phyloP scores from a whole-genome alignment of 2,113 vertebrate species.

The Apodemus speciosus region DNA sequence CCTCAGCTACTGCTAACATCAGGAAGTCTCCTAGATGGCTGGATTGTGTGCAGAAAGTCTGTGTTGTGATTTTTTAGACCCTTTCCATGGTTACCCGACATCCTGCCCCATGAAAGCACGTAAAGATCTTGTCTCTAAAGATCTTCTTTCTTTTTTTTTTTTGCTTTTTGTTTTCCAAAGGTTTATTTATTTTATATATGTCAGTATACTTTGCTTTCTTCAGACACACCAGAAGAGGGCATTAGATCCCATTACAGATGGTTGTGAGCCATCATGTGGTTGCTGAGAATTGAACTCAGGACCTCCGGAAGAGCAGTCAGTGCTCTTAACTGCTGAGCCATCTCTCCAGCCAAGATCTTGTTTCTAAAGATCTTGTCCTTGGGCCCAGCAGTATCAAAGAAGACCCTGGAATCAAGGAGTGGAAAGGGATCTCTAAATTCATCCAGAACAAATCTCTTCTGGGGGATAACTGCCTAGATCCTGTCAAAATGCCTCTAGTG shows the following conservation, averaged over 20 bases:
- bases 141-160: neutral
- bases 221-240: too few species aligned
- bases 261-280: too few species aligned
- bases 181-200: too few species aligned
- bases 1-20: neutral
- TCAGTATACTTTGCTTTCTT: too few species aligned
- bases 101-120: neutral
- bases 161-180: too few species aligned
- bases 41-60: neutral
- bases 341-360: too few species aligned
- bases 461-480: neutral
- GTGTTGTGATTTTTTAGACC: constrained; percentile 10
- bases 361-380: neutral
- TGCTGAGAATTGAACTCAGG: too few species aligned
- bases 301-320: too few species aligned
- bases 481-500: neutral
- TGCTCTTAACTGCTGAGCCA: too few species aligned
- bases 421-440: neutral
- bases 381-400: neutral
- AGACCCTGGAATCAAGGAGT: neutral
- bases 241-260: too few species aligned
- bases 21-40: neutral
- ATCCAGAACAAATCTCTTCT: neutral
- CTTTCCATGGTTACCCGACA: accelerated
- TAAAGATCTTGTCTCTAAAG: neutral